phyloP scores from a whole-genome alignment of 2,113 vertebrate species.

The Gymnogyps californianus region DNA sequence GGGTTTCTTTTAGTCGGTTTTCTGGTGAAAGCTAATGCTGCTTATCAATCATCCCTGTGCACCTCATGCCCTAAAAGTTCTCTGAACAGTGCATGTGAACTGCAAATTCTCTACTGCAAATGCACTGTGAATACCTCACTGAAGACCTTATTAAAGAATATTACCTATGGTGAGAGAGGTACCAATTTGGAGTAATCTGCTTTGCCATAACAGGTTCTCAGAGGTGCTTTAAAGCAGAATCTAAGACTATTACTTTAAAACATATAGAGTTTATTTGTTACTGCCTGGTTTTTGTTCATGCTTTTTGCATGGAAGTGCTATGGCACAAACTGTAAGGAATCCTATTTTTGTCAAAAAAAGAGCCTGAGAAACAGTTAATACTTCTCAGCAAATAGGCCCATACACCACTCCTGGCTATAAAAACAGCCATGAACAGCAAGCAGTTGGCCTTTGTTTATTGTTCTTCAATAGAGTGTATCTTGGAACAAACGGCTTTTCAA shows the following conservation, averaged over 20 bases:
- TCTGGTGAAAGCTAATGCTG: background rate
- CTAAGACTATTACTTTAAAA: background rate
- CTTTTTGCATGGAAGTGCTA: background rate
- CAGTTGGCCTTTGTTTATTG: background rate
- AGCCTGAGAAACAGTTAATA: background rate
- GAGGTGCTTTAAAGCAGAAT: background rate
- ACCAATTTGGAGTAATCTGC: background rate
- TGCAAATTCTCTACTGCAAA: background rate
- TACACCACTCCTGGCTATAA: background rate
- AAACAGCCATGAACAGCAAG: background rate
- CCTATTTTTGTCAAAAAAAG: background rate
- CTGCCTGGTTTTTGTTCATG: background rate
- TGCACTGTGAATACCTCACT: background rate
- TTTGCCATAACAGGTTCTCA: background rate
- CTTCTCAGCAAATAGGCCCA: background rate
- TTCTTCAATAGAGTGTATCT: background rate
- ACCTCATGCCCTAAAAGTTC: background rate
- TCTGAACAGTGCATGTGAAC: background rate
- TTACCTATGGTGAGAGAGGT: background rate
- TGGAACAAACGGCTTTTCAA: background rate
- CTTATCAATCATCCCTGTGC: background rate
- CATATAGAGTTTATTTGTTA: background rate
- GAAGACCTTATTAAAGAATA: background rate
- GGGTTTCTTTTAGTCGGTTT: accelerated
- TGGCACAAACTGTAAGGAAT: background rate